phyloP scores from a whole-genome alignment of 92 coral and sea anemone species.

The Epizoanthus illoricatus region DNA sequence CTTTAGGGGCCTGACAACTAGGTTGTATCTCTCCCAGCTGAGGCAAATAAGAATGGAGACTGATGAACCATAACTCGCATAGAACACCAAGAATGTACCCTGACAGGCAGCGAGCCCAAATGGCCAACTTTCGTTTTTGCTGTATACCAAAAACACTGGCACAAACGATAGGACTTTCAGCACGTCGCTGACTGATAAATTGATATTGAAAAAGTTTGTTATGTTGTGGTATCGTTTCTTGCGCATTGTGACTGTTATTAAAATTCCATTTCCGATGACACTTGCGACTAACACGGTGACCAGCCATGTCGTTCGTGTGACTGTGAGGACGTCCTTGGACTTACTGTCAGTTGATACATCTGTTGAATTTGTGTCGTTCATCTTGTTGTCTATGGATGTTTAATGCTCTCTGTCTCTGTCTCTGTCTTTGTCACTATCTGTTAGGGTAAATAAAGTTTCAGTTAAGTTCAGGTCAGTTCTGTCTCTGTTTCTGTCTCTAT shows the following conservation, averaged over 20 bases:
- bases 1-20: slow-evolving; percentile 61
- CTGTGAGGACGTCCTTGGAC: background rate
- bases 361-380: background rate
- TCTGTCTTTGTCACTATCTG: background rate
- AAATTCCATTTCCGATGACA: slow-evolving; percentile 60
- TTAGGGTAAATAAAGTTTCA: no score
- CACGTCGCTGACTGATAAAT: slow-evolving; percentile 64
- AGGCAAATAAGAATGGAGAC: slow-evolving; percentile 60
- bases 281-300: slow-evolving; percentile 49
- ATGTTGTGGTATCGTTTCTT: slow-evolving; percentile 57
- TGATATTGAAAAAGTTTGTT: slow-evolving; percentile 67
- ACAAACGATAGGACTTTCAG: slow-evolving; percentile 56
- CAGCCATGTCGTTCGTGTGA: slow-evolving; percentile 60
- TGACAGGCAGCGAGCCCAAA: slow-evolving; percentile 47
- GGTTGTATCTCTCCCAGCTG: slow-evolving; percentile 71
- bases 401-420: background rate
- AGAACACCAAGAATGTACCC: slow-evolving; percentile 38
- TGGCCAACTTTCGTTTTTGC: slow-evolving; percentile 54
- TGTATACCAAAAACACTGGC: slow-evolving; percentile 67
- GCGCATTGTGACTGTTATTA: slow-evolving; percentile 59
- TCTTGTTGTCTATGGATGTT: background rate
- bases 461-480: background rate
- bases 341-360: background rate
- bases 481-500: background rate
- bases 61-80: slow-evolving; percentile 49